Base-by-base conservation (phyloP, 2,888 invertebrate species). In the Hirtodrosophila histrioides region DNA sequence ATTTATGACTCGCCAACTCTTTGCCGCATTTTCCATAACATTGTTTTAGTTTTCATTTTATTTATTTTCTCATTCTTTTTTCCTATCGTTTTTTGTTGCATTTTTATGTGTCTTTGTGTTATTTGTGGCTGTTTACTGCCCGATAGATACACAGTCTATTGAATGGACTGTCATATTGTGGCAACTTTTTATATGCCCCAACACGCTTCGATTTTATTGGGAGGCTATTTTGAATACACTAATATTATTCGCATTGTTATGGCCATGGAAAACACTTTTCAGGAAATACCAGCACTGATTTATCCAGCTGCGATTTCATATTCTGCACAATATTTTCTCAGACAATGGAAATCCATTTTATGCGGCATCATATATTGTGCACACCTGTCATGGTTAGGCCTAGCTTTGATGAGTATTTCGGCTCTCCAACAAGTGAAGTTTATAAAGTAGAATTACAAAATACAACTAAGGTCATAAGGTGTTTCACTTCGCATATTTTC, bases 161-260 rank as follows among this genome's bases (percentile, higher is more conserved):
- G 79, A 86, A 88, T 78, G 61, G 67, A 68, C 86, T 75, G 86
- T 86, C 86, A 86, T 78, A 79, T 72, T 62, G 86, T 86, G 78
- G 78, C 81, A 69, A 69, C 64, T 70, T 87, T 77, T 82, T 81
- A 69, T 85, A 78, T 85, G 69, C 66, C 65, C 67, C 77, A 86
- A 68, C 82, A 81, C 75, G 78, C 81, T 64, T 63, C 71, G 57
- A 50, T 85, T 84, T 79, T 83, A 83, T 84, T 71, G 55, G 43
- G 50, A 37, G 23, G 36, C 29, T 57, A 51, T 70, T 71, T 58
- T 71, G 62, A 75, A 70, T 70, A 65, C 23, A 65, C 66, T 75
- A 50, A 66, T 44, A 57, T 33, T 39, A 51, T 37, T 53, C 31
- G 35, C n/a, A 17, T 7, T 11, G 37, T 41, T 27, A 33, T 17